These are phyloP conservation scores for Calephelis virginiensis DNA, from an alignment of 1,140 invertebrate species.

Conservation along the genomic window DNA sequence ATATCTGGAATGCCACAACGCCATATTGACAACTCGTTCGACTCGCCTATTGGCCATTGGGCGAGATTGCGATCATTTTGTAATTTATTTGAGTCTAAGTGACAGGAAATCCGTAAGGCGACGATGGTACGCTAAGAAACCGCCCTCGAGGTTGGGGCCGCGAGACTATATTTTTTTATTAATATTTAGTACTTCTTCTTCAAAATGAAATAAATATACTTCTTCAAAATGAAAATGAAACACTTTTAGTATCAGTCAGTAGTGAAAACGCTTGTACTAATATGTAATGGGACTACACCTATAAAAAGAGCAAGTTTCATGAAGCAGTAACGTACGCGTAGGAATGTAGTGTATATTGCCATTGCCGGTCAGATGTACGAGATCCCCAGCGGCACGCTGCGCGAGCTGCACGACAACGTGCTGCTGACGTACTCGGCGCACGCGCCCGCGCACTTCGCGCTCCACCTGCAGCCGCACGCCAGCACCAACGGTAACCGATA, in stretches of 20 bases:
- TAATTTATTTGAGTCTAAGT: slow-evolving; percentile 36
- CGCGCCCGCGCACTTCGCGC: slow-evolving; percentile 76
- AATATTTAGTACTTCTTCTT: no score
- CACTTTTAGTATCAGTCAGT: no score
- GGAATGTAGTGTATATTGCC: not conserved
- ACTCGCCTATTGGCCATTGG: slow-evolving; percentile 37
- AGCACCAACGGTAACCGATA: slow-evolving; percentile 70
- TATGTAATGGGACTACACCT: no score
- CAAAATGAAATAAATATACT: no score
- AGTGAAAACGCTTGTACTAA: no score
- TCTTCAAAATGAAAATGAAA: no score
- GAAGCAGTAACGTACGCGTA: slow-evolving; percentile 1
- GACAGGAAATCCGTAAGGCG: slow-evolving; percentile 29
- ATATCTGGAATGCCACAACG: no score
- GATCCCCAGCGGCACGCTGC: slow-evolving; percentile 57
- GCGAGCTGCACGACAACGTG: slow-evolving; percentile 80
- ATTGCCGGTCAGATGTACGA: slow-evolving; percentile 55
- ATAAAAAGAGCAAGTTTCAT: not conserved
- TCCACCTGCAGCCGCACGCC: slow-evolving; percentile 80
- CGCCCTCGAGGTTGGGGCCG: slow-evolving; percentile 17
- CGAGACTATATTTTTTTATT: not conserved
- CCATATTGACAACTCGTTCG: no score
- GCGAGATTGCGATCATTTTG: slow-evolving; percentile 43
- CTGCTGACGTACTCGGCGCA: slow-evolving; percentile 80
- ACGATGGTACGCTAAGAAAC: slow-evolving; percentile 20